Evolutionary conservation across 2,113 vertebrate species (phyloP), one percentile per base, ranked within the genome.

Genomic region (Psettodes erumei): DNA sequence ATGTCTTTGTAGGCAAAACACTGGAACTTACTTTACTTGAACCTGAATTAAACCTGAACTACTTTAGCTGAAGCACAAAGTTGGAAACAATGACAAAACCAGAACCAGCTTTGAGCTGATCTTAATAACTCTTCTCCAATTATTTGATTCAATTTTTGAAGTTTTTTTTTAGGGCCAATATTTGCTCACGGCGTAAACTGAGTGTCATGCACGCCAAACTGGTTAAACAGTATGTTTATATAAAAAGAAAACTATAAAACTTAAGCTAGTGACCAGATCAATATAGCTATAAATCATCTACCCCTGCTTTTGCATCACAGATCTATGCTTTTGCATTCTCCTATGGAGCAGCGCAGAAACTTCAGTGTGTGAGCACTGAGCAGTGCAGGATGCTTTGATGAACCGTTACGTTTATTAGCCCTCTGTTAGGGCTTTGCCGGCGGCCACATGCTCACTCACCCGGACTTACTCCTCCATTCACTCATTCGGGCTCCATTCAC

Each of bases 401-500:
- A 74, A 40, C 60, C 59, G 70, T 80, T 77, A 54, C 5, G 48
- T 42, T 75, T 55, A 83, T 81, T 65, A 77, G 59, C 43, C 21
- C 2, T 64, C 45, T 54, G 37, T 68, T 56, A 51, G 32, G 40
- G 40, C 23, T 65, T 71, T 62, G 19, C 72, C 30, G 60, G 45
- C 71, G 77, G 50, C 74, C 19, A 65, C 66, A 61, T 32, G 58
- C 48, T 77, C 28, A 63, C 50, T 71, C 42, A 67, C 23, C 68
- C 78, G 21, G 51, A 58, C 73, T 71, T 37, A 1, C 43, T 58
- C 64, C 45, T 65, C 45, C 66, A 74, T 77, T 83, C 72, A 82
- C 51, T 75, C 9, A 70, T 33, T 53, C 11, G 32, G 23, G 28
- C 50, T 79, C 70, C 83, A 87, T 84, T 89, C 83, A 88, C 43